phyloP scores from a whole-genome alignment of 1,140 invertebrate genomes.

The Drepana arcuata region DNA sequence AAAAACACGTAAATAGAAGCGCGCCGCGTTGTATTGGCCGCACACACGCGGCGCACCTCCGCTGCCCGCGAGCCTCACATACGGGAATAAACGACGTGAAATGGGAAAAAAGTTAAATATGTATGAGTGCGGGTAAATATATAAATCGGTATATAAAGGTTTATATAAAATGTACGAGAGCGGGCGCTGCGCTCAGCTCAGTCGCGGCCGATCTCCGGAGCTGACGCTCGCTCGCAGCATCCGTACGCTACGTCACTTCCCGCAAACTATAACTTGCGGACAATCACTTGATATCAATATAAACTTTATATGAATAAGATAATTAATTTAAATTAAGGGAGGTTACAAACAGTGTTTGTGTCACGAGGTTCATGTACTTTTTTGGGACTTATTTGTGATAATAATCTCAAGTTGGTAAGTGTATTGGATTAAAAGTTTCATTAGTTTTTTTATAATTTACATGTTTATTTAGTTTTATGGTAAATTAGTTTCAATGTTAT shows the following conservation, averaged over 20 bases:
- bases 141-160: slow-evolving; percentile 68
- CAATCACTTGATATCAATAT: too few species aligned
- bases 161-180: slow-evolving; percentile 63
- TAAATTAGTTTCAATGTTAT: too few species aligned
- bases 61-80: slow-evolving; percentile 42
- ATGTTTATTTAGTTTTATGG: too few species aligned
- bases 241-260: slow-evolving; percentile 4
- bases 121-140: slow-evolving; percentile 71
- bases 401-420: too few species aligned
- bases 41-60: slow-evolving; percentile 34
- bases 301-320: too few species aligned
- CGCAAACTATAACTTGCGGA: too few species aligned
- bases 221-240: slow-evolving; percentile 10
- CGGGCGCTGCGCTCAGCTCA: slow-evolving; percentile 37
- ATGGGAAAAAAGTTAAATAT: slow-evolving; percentile 72
- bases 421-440: too few species aligned
- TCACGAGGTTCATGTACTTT: too few species aligned
- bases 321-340: too few species aligned
- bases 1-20: slow-evolving; percentile 68
- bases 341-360: too few species aligned
- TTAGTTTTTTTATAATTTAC: too few species aligned
- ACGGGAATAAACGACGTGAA: slow-evolving; percentile 67
- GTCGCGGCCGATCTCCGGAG: slow-evolving; percentile 37
- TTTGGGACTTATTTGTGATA: too few species aligned
- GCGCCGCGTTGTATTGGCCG: slow-evolving; percentile 40